These are phyloP conservation scores for Zootermopsis nevadensis DNA, from an alignment of 2,888 invertebrate genomes.

Conservation along the genomic window DNA sequence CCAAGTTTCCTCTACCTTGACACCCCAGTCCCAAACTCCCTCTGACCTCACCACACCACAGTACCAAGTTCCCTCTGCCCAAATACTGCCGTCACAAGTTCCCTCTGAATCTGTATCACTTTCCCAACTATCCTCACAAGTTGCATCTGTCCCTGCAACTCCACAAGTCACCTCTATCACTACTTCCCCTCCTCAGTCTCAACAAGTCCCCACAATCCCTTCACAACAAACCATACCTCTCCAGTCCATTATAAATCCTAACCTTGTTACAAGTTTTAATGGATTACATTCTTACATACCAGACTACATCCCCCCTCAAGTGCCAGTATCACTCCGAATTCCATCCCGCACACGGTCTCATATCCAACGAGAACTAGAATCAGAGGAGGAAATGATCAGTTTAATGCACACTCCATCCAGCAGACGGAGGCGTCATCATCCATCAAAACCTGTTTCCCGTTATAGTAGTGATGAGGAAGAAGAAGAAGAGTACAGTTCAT, in stretches of 20 bases:
- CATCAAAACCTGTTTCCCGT: constrained; percentile 43
- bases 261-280: constrained; percentile 36
- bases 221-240: neutral
- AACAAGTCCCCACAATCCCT: constrained; percentile 8
- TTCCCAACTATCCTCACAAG: neutral
- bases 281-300: constrained; percentile 47
- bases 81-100: neutral
- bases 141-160: neutral
- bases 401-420: constrained; percentile 39
- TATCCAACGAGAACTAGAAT: constrained; percentile 47
- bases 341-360: constrained; percentile 41
- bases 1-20: neutral
- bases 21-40: neutral
- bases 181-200: neutral
- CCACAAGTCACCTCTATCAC: neutral
- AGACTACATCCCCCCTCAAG: constrained; percentile 42
- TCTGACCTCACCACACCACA: neutral
- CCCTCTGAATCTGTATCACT: neutral
- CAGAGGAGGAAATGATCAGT: constrained; percentile 50
- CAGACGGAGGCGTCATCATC: constrained; percentile 48
- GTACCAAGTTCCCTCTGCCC: neutral
- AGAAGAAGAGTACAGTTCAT: constrained; percentile 58
- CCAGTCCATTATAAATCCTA: neutral
- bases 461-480: constrained; percentile 55
- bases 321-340: constrained; percentile 39